These are phyloP conservation scores for Euleptes europaea DNA, from an alignment of 2,113 vertebrate genomes.

Conservation along the genomic window DNA sequence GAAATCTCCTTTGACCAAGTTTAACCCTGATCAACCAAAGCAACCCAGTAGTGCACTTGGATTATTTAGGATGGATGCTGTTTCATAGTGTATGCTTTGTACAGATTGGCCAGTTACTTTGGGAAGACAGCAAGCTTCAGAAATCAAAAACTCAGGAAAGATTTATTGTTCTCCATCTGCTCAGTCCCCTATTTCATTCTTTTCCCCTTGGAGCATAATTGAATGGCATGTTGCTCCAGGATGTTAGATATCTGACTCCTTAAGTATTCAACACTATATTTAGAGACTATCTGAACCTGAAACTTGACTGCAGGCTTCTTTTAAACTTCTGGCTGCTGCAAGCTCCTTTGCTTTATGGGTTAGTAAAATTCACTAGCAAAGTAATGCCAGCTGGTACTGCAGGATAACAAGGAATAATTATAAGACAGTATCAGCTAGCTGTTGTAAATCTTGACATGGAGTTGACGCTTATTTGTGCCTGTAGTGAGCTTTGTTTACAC, in stretches of 20 bases:
- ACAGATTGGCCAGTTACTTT: background rate
- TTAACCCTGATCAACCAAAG: no score
- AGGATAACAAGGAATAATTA: background rate
- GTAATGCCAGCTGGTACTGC: background rate
- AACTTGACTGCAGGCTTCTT: background rate
- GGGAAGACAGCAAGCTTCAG: background rate
- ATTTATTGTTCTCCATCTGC: background rate
- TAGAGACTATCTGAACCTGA: background rate
- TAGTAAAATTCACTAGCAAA: background rate
- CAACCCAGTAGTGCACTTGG: background rate
- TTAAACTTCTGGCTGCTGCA: conserved; percentile 1
- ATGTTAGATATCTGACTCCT: background rate
- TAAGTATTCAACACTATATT: background rate
- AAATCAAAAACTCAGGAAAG: fast-evolving
- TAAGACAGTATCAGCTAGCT: background rate
- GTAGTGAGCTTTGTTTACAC: background rate
- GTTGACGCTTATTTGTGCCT: background rate
- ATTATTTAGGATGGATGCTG: background rate
- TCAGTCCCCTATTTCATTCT: background rate
- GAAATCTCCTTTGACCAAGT: background rate
- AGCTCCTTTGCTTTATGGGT: background rate
- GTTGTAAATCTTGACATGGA: background rate
- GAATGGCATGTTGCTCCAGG: conserved; percentile 4
- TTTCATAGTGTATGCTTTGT: background rate
- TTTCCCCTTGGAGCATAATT: background rate